Evolutionary conservation across 2,797 vertebrate species (phyloP).

Genomic region (Allobates femoralis): DNA sequence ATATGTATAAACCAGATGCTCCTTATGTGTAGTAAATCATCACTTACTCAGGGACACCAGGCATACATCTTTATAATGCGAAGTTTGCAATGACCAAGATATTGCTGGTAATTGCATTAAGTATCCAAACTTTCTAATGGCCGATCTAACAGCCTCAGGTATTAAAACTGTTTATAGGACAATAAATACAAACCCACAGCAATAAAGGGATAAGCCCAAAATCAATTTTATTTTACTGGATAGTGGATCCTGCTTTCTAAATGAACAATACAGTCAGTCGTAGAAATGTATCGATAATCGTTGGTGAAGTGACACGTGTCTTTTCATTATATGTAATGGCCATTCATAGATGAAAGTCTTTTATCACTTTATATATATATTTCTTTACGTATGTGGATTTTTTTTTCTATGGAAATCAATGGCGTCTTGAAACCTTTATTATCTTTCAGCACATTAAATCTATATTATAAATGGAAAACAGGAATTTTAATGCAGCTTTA

Average conservation of each 20-base stretch:
- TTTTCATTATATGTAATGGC: not conserved
- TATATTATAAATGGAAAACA: not conserved
- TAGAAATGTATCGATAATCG: constrained; percentile 1
- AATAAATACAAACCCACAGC: constrained; percentile 31
- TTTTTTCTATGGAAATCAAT: constrained; percentile 7
- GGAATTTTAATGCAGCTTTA: not conserved
- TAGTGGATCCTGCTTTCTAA: constrained; percentile 28
- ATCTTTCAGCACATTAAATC: constrained; percentile 8
- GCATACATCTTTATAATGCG: not conserved
- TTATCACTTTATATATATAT: constrained; percentile 26
- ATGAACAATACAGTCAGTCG: constrained; percentile 1
- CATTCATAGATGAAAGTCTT: not conserved
- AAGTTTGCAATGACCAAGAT: not conserved
- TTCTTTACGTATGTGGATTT: not conserved
- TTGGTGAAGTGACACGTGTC: not conserved
- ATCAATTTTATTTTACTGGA: constrained; percentile 45
- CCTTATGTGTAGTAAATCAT: not conserved
- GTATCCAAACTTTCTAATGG: constrained; percentile 12
- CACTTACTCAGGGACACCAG: not conserved
- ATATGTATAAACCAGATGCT: not conserved
- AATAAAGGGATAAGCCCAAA: constrained; percentile 19
- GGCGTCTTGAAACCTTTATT: not conserved
- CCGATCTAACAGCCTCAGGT: constrained; percentile 1
- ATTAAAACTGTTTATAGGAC: constrained; percentile 28
- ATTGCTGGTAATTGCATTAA: not conserved